These are phyloP conservation scores for Bombus pascuorum DNA, from an alignment of 1,140 invertebrate species.

Conservation along the genomic window DNA sequence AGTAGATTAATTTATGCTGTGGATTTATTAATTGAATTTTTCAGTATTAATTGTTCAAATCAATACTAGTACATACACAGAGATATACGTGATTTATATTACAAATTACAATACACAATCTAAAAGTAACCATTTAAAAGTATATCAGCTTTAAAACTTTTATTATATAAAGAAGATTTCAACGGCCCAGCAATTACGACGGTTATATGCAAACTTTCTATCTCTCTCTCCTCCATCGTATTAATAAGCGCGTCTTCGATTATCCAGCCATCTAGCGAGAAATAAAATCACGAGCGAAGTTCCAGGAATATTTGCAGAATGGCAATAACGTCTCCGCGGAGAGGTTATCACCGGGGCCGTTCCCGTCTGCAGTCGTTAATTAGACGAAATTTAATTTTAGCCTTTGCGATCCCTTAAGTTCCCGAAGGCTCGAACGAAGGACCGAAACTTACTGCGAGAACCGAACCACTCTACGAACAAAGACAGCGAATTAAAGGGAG, in stretches of 20 bases:
- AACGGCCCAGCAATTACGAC: not conserved
- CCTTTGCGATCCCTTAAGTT: slow-evolving; percentile 33
- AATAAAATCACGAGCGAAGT: slow-evolving; percentile 23
- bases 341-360: slow-evolving; percentile 25
- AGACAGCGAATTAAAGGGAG: not conserved
- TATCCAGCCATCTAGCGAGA: not conserved
- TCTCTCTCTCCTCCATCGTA: not conserved
- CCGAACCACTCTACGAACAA: not conserved
- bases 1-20: too few species aligned
- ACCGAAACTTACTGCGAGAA: slow-evolving; percentile 44
- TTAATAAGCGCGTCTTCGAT: not conserved
- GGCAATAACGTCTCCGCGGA: slow-evolving; percentile 27
- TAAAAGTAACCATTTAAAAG: not conserved
- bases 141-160: not conserved
- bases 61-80: too few species aligned
- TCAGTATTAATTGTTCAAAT: too few species aligned
- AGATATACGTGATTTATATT: too few species aligned
- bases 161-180: not conserved
- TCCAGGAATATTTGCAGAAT: slow-evolving; percentile 6
- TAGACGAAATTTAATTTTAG: slow-evolving; percentile 76
- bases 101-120: too few species aligned
- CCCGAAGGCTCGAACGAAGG: slow-evolving; percentile 33
- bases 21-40: too few species aligned
- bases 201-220: not conserved
- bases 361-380: slow-evolving; percentile 58